Base-by-base conservation (phyloP, 2,888 invertebrate species). In the Ecdyonurus torrentis region DNA sequence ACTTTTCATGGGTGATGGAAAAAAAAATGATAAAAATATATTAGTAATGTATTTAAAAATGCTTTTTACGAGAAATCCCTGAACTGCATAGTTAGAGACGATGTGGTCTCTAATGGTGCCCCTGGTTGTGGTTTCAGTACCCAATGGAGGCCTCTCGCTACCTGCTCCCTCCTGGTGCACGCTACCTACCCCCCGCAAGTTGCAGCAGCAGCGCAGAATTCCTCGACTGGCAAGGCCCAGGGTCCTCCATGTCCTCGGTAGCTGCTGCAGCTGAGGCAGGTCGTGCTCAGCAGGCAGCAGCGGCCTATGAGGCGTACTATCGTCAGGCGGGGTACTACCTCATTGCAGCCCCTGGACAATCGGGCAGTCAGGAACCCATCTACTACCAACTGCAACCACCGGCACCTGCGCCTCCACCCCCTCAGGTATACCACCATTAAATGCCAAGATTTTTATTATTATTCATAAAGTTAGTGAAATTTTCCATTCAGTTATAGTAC, bases 341-440 rank as follows among this genome's bases (percentile, higher is more conserved):
- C 7, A 5, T 55, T 5, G 19, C 55, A 7, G 55, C 55, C 19
- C 7, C 55, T 5, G 7, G 5, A 5, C 20, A 7, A 5, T n/a
- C 55, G n/a, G 19, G 22, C 20, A 5, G 5, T 20, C 55, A n/a
- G n/a, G 55, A 55, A 20, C 55, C 55, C n/a, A 20, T 55, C 55
- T 55, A 55, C 55, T 55, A 55, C 22, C 55, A 55, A 22, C 55
- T 55, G 55, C 55, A 55, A 20, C 55, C 55, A 22, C n/a, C 55
- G 7, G 5, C 37, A 15, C 37, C 37, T 5, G 7, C 5, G 37
- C 37, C 37, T 37, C 37, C n/a, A n/a, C n/a, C n/a, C n/a, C n/a
- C n/a, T n/a, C n/a, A n/a, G n/a, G n/a, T n/a, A n/a, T n/a, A n/a
- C n/a, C n/a, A n/a, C n/a, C n/a, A n/a, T n/a, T n/a, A n/a, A n/a